Percentiles rank a stretch among this genome's conserved stretches.
Conservation (phyloP, 2,113 vertebrate genomes). For the Ranitomeya variabilis region DNA sequence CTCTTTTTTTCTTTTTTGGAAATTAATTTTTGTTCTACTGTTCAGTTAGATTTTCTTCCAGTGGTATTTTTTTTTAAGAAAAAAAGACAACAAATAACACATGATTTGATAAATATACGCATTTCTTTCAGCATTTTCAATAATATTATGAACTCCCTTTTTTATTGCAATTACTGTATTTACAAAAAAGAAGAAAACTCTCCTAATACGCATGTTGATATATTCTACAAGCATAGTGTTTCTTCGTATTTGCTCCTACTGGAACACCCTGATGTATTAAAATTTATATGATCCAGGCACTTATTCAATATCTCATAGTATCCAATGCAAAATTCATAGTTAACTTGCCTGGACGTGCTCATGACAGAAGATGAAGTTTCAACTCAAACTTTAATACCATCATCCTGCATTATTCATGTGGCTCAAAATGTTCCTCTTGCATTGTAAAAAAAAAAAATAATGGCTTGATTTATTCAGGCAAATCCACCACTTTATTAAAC, state of each 20-base stretch:
- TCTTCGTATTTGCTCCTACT: background rate
- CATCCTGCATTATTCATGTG: conserved; percentile 30
- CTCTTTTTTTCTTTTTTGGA: too few relatives aligned
- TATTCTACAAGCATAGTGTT: background rate
- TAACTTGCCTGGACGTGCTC: conserved; percentile 12
- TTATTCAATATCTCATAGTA: background rate
- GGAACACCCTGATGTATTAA: conserved; percentile 14
- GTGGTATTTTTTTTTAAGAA: too few relatives aligned
- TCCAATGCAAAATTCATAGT: conserved; percentile 40
- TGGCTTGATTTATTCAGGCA: conserved; percentile 26
- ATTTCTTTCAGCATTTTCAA: background rate
- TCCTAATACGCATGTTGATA: background rate
- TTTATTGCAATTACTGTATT: background rate
- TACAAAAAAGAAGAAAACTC: background rate
- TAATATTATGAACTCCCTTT: too few relatives aligned
- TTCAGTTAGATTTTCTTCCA: too few relatives aligned
- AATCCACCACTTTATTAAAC: background rate
- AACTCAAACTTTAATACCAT: conserved; percentile 38
- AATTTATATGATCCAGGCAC: conserved; percentile 32
- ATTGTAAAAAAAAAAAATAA: conserved; percentile 17
- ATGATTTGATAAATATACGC: too few relatives aligned
- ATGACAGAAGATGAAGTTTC: conserved; percentile 39
- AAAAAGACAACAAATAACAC: too few relatives aligned
- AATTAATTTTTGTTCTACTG: too few relatives aligned
- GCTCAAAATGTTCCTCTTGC: conserved; percentile 40